These are phyloP conservation scores for Clarias magur DNA, from an alignment of 2,113 vertebrate species.

Conservation along the genomic window DNA sequence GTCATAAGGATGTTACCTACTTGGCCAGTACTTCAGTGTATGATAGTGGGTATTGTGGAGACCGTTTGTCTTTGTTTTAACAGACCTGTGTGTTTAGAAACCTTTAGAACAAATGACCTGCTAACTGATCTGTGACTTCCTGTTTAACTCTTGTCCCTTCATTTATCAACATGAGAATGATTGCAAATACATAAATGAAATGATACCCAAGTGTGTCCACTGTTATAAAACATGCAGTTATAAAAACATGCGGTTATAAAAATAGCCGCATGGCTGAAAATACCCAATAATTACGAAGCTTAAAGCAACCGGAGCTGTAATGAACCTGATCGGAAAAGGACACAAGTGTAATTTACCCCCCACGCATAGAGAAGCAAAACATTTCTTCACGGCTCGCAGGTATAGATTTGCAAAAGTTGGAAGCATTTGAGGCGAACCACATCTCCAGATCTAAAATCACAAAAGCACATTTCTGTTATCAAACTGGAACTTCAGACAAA, in stretches of 20 bases:
- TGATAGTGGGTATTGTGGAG: neutral
- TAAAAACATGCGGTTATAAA: conserved; percentile 3
- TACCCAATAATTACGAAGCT: conserved; percentile 14
- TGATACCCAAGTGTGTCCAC: neutral
- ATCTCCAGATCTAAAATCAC: neutral
- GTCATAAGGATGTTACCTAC: conserved; percentile 63
- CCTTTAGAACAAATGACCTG: neutral
- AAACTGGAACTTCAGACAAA: neutral
- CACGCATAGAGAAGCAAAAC: neutral
- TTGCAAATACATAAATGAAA: neutral
- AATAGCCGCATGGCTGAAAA: neutral
- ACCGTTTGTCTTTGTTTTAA: neutral
- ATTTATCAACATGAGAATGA: neutral
- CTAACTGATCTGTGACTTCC: neutral
- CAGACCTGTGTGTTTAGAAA: neutral
- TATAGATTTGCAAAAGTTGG: neutral
- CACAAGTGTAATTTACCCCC: neutral
- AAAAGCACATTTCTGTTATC: neutral
- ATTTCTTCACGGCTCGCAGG: neutral
- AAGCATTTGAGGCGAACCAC: neutral
- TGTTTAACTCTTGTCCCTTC: neutral
- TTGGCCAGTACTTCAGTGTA: neutral
- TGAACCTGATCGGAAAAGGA: neutral
- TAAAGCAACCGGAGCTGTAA: neutral
- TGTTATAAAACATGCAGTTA: neutral